These are phyloP conservation scores for Picathartes gymnocephalus DNA, from an alignment of 2,113 vertebrate species.

Conservation along the genomic window DNA sequence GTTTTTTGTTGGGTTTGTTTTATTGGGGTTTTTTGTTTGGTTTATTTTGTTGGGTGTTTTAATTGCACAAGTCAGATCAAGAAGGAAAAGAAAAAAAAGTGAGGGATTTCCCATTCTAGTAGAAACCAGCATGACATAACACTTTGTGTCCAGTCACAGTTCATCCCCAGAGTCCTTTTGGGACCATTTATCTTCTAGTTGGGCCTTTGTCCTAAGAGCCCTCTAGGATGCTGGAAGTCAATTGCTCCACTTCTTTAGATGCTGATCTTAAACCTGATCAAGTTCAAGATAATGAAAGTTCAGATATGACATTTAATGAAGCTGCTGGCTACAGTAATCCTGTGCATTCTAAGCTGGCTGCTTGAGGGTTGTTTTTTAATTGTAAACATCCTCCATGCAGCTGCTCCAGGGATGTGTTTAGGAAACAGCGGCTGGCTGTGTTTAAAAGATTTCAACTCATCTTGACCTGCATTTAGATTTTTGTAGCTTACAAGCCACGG, in stretches of 20 bases:
- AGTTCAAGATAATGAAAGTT: not conserved
- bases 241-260: not conserved
- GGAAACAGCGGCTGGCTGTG: constrained; percentile 1
- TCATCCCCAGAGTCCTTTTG: not conserved
- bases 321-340: not conserved
- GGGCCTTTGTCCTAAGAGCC: not conserved
- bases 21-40: not conserved
- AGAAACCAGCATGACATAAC: not conserved
- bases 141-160: not conserved
- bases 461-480: constrained; percentile 35
- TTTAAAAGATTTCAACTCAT: constrained; percentile 41
- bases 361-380: not conserved
- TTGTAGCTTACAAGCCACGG: not conserved
- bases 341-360: not conserved
- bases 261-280: not conserved
- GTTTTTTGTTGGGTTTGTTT: not conserved
- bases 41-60: not conserved
- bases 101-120: not conserved
- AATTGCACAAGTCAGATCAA: not conserved
- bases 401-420: constrained; percentile 20
- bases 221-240: not conserved
- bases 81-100: not conserved
- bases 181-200: not conserved
- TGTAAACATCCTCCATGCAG: constrained; percentile 46
- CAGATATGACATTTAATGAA: not conserved